Base-by-base conservation (phyloP, 2,113 vertebrate species). In the Symphodus melops region DNA sequence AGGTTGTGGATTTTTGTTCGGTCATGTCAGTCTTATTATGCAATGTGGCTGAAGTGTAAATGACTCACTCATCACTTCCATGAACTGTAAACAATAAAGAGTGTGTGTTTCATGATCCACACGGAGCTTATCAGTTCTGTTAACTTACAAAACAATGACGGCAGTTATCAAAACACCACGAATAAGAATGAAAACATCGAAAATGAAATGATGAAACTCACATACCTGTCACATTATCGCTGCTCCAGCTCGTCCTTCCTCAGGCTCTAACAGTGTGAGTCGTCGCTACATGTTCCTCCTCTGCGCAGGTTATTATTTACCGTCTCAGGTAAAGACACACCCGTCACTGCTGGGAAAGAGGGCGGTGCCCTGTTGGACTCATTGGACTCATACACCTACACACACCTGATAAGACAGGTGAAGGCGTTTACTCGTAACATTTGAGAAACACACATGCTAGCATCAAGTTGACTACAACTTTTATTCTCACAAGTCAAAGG, bases 161-260 rank as follows among this genome's bases (percentile, higher is more conserved):
- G 28, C 3, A 33, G 28, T 33, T 33, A 33, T 33, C 28, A 33
- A 33, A 33, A 33, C 1, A 33, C 3, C 4, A 33, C 28, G 4
- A 5, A 33, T 33, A 33, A 33, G 28, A 33, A 33, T 33, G 1
- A 33, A 33, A 33, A 5, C 28, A 3, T 33, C 28, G n/a, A 33
- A 1, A 33, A 33, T 33, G 3, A 5, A 33, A 33, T 33, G 4
- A 33, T 33, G 28, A 71, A 39, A 37, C 11, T 33, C 7, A 23
- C 80, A 17, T 65, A 75, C 82, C 79, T 64, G 19, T 71, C 4
- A 20, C 20, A 48, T n/a, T 44, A 44, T 12, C 11, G 2, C 39
- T 44, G n/a, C 12, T 0, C 8, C 39, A 37, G 54, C 46, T 39
- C 37, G 56, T 72, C 21, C 41, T 8, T 57, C 63, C 52, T 19